These are phyloP conservation scores for Margarornis squamiger DNA, from an alignment of 2,797 vertebrate species.

Conservation along the genomic window DNA sequence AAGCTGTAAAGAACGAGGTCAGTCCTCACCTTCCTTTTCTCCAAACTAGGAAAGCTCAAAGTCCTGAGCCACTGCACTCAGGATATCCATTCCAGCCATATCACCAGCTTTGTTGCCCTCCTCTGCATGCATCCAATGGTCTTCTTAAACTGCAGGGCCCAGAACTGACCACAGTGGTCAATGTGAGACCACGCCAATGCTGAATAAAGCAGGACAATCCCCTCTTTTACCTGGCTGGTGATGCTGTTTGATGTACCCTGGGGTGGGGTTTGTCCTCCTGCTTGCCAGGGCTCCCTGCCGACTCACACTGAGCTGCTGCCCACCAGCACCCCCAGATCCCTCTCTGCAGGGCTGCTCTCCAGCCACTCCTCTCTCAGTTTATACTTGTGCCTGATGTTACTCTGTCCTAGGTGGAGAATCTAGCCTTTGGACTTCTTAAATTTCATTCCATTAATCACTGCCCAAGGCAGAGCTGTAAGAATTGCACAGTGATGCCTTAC, in stretches of 20 bases:
- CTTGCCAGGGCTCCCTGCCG: not conserved
- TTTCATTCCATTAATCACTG: not conserved
- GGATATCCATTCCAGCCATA: not conserved
- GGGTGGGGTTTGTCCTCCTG: not conserved
- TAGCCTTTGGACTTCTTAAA: not conserved
- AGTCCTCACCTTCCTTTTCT: not conserved
- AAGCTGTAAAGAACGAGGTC: not conserved
- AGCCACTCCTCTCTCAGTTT: not conserved
- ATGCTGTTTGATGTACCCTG: not conserved
- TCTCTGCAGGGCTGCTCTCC: not conserved
- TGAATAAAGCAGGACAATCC: not conserved
- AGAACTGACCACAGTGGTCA: not conserved
- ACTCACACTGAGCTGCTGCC: not conserved
- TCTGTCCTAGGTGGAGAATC: not conserved
- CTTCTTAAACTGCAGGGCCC: not conserved
- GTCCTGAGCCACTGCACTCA: not conserved
- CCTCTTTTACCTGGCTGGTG: not conserved
- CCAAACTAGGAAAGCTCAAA: not conserved
- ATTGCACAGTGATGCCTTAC: not conserved
- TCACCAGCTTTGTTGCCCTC: not conserved
- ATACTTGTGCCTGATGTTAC: rapidly evolving
- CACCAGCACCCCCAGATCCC: not conserved
- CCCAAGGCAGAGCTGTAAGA: not conserved
- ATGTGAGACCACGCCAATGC: not conserved
- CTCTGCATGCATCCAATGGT: not conserved